Evolutionary conservation across 2,888 invertebrate species (phyloP), one percentile per base, ranked within the genome.

Genomic region (Cephonodes hylas): DNA sequence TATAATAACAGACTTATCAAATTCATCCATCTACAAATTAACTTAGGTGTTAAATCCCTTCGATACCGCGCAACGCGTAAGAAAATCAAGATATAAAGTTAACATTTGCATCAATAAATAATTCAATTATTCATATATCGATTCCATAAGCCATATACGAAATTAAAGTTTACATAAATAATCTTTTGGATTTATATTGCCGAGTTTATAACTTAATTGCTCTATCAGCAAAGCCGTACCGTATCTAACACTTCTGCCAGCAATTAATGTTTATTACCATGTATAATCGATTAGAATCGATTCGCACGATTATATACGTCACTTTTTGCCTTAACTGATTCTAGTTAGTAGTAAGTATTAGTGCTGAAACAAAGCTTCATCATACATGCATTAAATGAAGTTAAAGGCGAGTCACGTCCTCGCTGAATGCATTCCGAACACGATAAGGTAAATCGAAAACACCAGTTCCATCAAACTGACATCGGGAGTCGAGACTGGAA

Each of bases 401-500:
- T 59, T 18, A 64, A 38, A 77, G 71, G 72, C 79, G 64, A 74
- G 75, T 77, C 84, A 84, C 84, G 84, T 84, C 67, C 66, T 69
- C 63, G 69, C 72, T 74, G 75, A 84, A 77, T 82, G 81, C 80
- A 80, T 75, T 71, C 73, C 64, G 58, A 73, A 74, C 70, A 72
- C 65, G 80, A 79, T 81, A 81, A 77, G 71, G 71, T 70, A 73
- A 79, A 83, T 80, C 79, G 76, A 82, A 74, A 69, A 70, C 71
- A 68, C 66, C 72, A 63, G 66, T 68, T 74, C 75, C 76, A 83
- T 85, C 83, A 80, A 82, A 84, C 75, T 77, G 82, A 79, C 84
- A 79, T 85, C 81, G 79, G 72, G 72, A 75, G 77, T 72, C 70
- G 66, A 74, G 71, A 66, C 71, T 75, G 76, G 71, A 76, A 75